A percentile compares a stretch with the other conserved stretches of the same genome.
Evolutionary conservation across 2,797 vertebrate genomes (phyloP).

Genomic region (Catamblyrhynchus diadema): DNA sequence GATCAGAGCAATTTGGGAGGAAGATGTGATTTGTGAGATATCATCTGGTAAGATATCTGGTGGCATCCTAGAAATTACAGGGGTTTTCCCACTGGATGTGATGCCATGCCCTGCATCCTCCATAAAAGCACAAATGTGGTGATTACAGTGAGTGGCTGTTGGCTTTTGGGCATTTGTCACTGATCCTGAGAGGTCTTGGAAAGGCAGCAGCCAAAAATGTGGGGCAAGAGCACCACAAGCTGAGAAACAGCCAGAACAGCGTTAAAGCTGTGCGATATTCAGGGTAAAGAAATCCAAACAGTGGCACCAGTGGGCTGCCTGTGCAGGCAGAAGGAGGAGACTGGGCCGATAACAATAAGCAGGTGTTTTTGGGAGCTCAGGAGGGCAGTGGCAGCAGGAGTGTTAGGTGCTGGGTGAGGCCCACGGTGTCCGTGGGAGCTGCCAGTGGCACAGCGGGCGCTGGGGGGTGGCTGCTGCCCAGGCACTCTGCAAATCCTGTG

Average conservation of each 20-base stretch:
- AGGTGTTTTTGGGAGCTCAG: background rate
- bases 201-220: background rate
- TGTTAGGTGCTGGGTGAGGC: background rate
- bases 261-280: background rate
- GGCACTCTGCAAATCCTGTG: background rate
- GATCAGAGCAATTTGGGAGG: background rate
- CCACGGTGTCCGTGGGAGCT: accelerated
- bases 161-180: background rate
- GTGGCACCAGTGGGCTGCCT: accelerated
- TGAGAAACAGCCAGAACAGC: background rate
- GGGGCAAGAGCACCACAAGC: background rate
- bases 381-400: background rate
- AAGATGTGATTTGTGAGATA: background rate
- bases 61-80: background rate
- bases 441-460: accelerated
- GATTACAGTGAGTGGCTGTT: background rate
- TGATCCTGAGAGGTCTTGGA: background rate
- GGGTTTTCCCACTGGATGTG: background rate
- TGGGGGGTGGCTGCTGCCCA: background rate
- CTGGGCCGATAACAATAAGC: background rate
- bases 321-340: background rate
- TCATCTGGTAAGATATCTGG: background rate
- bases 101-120: background rate
- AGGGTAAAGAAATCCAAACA: background rate
- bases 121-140: background rate